Percentiles rank a stretch among this genome's conserved stretches.
These are phyloP conservation scores for Orthosia cruda DNA, from an alignment of 2,888 invertebrate genomes.

Conservation along the genomic window DNA sequence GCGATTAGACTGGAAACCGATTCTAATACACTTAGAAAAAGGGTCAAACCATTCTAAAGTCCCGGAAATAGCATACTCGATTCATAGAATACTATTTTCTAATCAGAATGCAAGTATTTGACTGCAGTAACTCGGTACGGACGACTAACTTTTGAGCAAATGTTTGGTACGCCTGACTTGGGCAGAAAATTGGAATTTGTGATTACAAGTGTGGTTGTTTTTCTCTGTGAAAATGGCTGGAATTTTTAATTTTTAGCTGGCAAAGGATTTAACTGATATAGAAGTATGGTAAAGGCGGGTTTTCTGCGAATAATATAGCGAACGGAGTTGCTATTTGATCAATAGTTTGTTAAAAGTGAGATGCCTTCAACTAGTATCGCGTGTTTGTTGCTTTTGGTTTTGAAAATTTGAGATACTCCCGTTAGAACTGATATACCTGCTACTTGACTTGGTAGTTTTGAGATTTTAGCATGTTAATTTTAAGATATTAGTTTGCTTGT, in stretches of 20 bases:
- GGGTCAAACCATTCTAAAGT: not conserved
- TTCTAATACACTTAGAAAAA: too few species aligned
- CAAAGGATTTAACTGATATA: not conserved
- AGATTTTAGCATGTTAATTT: not conserved
- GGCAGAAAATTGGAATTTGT: slow-evolving; percentile 33
- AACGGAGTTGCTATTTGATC: not conserved
- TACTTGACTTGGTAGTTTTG: not conserved
- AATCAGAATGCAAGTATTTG: slow-evolving; percentile 45
- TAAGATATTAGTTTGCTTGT: too few species aligned
- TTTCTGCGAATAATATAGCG: slow-evolving; percentile 11
- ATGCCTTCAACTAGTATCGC: not conserved
- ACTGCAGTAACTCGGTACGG: slow-evolving; percentile 33
- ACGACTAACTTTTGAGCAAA: slow-evolving; percentile 44
- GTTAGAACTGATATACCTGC: not conserved
- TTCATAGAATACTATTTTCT: slow-evolving; percentile 36
- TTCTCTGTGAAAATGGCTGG: slow-evolving; percentile 3
- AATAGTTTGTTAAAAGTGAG: not conserved
- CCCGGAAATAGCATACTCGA: slow-evolving; percentile 31
- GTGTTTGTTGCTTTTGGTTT: not conserved
- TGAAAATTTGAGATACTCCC: not conserved
- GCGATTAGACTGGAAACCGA: too few species aligned
- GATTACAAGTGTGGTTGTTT: not conserved
- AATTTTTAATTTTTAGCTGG: not conserved
- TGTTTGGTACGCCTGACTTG: slow-evolving; percentile 26
- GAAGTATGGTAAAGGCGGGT: not conserved